phyloP scores from a whole-genome alignment of 1,140 invertebrate species.

The Lycorma delicatula region DNA sequence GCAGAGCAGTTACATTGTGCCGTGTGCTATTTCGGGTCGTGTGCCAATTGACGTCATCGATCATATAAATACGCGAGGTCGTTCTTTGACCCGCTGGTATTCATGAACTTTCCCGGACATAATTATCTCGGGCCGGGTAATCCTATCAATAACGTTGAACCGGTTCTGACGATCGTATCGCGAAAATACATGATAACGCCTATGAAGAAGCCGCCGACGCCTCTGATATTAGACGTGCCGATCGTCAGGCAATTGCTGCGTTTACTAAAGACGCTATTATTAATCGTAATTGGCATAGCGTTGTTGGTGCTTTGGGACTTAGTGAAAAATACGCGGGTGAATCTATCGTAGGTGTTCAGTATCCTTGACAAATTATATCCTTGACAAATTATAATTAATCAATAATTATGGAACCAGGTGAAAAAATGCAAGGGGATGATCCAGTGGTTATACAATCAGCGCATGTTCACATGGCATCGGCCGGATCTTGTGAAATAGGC shows the following conservation, averaged over 20 bases:
- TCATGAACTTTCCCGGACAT: constrained; percentile 10
- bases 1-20: too few relatives aligned
- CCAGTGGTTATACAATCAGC: too few relatives aligned
- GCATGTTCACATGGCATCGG: too few relatives aligned
- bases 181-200: not conserved
- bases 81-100: too few relatives aligned
- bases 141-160: not conserved
- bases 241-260: not conserved
- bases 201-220: not conserved
- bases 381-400: too few relatives aligned
- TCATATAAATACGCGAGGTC: too few relatives aligned
- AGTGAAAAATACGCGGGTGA: not conserved
- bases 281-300: not conserved
- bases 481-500: too few relatives aligned
- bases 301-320: not conserved
- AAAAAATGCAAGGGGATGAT: too few relatives aligned
- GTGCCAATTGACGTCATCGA: too few relatives aligned
- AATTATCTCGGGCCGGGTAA: constrained; percentile 6
- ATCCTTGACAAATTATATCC: too few relatives aligned
- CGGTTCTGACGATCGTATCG: constrained; percentile 6
- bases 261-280: not conserved
- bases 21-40: too few relatives aligned
- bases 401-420: too few relatives aligned
- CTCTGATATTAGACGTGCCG: not conserved
- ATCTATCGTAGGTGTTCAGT: not conserved